Percentiles rank a stretch among this genome's conserved stretches.
phyloP scores from a whole-genome alignment of 2,113 vertebrate genomes.

The Turnix velox region DNA sequence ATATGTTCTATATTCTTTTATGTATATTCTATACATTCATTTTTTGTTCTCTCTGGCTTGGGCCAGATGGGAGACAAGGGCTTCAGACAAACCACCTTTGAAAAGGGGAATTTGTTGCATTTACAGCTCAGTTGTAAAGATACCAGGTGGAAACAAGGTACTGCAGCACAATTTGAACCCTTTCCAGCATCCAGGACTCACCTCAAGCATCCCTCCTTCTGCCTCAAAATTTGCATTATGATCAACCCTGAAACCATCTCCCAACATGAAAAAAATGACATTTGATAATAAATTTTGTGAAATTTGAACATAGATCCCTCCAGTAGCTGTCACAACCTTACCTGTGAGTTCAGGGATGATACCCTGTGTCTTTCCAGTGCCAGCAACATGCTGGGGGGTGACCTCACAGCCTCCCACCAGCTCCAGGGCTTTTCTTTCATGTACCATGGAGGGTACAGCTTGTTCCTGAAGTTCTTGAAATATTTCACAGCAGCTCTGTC shows the following conservation, averaged over 20 bases:
- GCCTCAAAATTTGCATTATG: accelerated
- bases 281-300: not conserved
- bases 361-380: not conserved
- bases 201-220: not conserved
- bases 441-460: not conserved
- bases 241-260: not conserved
- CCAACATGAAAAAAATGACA: not conserved
- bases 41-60: not conserved
- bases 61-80: not conserved
- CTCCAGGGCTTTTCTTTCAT: not conserved
- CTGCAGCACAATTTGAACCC: not conserved
- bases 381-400: not conserved
- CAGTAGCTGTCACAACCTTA: not conserved
- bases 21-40: too few species aligned
- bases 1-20: too few species aligned
- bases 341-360: not conserved
- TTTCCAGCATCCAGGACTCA: not conserved
- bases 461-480: accelerated
- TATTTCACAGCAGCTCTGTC: not conserved
- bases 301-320: too few species aligned
- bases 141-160: accelerated
- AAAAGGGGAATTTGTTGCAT: not conserved
- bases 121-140: not conserved
- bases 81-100: not conserved
- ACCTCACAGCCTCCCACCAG: accelerated